These are phyloP conservation scores for Drosophila koepferae DNA, from an alignment of 2,888 invertebrate genomes.

Conservation along the genomic window DNA sequence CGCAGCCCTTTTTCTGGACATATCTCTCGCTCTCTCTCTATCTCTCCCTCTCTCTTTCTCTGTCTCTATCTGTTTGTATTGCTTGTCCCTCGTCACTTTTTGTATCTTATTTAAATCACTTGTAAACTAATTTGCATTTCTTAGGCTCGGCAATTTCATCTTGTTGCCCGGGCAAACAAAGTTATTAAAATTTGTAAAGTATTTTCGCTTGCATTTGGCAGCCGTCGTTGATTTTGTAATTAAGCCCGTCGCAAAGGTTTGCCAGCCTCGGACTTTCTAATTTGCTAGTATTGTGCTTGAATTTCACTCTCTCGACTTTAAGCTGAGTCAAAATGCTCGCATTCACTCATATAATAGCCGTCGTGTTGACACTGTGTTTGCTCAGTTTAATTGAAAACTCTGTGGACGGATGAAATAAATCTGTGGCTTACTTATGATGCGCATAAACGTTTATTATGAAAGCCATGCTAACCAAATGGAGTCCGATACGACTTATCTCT, in stretches of 20 bases:
- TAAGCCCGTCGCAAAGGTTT: slow-evolving; percentile 41
- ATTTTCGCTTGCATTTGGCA: slow-evolving; percentile 60
- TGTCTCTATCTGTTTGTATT: slow-evolving; percentile 22
- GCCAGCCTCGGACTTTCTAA: slow-evolving; percentile 18
- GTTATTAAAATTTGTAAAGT: slow-evolving; percentile 70
- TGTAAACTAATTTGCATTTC: slow-evolving; percentile 77
- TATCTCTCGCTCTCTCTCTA: neutral
- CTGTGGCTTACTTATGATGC: slow-evolving; percentile 54
- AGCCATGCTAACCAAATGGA: slow-evolving; percentile 47
- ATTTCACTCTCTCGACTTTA: slow-evolving; percentile 8
- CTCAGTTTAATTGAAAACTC: slow-evolving; percentile 40
- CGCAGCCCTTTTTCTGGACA: slow-evolving; percentile 39
- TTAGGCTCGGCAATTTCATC: slow-evolving; percentile 59
- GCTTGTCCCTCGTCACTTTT: slow-evolving; percentile 69
- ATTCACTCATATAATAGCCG: slow-evolving; percentile 32
- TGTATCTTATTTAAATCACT: slow-evolving; percentile 76
- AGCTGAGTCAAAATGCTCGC: slow-evolving; percentile 6
- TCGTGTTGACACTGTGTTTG: slow-evolving; percentile 2
- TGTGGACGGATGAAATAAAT: slow-evolving; percentile 16
- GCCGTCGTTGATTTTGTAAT: slow-evolving; percentile 60
- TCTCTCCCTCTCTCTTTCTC: neutral
- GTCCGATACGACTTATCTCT: slow-evolving; percentile 39
- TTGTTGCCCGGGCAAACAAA: slow-evolving; percentile 62
- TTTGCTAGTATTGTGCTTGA: slow-evolving; percentile 24
- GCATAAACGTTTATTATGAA: slow-evolving; percentile 62